A percentile compares a stretch with the other conserved stretches of the same genome.
These are phyloP conservation scores for Ferdinandea cuprea DNA, from an alignment of 2,888 invertebrate genomes.

Conservation along the genomic window DNA sequence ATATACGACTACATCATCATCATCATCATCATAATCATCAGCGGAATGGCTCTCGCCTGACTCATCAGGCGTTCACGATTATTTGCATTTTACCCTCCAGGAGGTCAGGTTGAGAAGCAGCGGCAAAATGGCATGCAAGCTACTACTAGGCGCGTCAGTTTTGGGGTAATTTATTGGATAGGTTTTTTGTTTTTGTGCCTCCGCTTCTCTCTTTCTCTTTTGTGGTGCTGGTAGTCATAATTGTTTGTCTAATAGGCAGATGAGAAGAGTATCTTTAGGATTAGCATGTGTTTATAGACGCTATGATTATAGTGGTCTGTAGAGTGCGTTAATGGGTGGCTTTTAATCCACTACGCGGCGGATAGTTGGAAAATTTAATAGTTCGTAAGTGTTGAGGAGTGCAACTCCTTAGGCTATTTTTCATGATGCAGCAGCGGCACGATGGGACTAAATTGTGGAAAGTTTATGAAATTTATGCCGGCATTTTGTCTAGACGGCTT, in stretches of 20 bases:
- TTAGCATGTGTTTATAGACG: conserved; percentile 42
- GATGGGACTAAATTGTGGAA: no score
- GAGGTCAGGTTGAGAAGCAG: conserved; percentile 31
- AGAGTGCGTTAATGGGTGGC: conserved; percentile 33
- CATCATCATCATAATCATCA: conserved; percentile 48
- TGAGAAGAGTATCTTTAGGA: conserved; percentile 21
- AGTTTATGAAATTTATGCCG: no score
- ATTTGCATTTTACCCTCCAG: conserved; percentile 66
- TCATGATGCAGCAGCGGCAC: no score
- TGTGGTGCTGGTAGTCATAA: conserved; percentile 39
- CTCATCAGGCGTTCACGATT: conserved; percentile 65
- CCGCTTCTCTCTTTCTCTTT: not conserved
- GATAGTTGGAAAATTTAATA: not conserved
- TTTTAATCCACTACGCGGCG: not conserved
- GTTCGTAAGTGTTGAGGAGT: not conserved
- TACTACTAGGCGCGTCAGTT: conserved; percentile 50
- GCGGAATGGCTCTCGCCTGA: conserved; percentile 43
- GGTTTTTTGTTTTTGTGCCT: conserved; percentile 43
- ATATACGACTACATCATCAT: conserved; percentile 36
- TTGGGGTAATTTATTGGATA: conserved; percentile 61
- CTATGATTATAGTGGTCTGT: conserved; percentile 33
- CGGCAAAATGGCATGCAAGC: conserved; percentile 11
- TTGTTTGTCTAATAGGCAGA: conserved; percentile 47
- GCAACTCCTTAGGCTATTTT: not conserved
- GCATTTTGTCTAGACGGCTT: no score